Base-by-base conservation (phyloP, 2,888 invertebrate genomes). In the Cenopis cana region DNA sequence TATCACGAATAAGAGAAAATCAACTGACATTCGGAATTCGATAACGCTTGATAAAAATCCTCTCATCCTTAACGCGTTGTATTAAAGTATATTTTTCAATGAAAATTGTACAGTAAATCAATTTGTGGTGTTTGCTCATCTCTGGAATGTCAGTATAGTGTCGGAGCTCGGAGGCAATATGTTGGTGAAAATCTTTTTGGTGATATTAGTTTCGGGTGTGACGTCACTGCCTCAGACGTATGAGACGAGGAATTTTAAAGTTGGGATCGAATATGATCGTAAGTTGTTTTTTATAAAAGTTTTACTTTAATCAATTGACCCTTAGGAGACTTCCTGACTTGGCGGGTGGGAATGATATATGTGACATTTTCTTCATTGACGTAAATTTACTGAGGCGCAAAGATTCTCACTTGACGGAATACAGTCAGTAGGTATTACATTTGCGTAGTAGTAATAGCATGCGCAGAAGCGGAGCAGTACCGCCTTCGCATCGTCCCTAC, bases 251-350 rank as follows among this genome's bases (percentile, higher is more conserved):
- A 82, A 82, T 8, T 93, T 89, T 74, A 87, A 86, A 79, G 82
- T 91, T 69, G 93, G 93, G 33, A 88, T 92, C 67, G 90, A 93
- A 82, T 93, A 93, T 82, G 90, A 89, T 3, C 80, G 93, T 93
- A 78, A 78, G 89, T 88, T 52, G 8, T 36, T 12, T 11, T 24
- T 14, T 29, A 46, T 5, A 12, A 6, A 9, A 10, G 4, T n/a
- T n/a, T n/a, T n/a, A n/a, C n/a, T n/a, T n/a, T n/a, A n/a, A n/a
- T n/a, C n/a, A n/a, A n/a, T n/a, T n/a, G n/a, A n/a, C n/a, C n/a
- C n/a, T n/a, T n/a, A n/a, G n/a, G n/a, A n/a, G n/a, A n/a, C n/a
- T n/a, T n/a, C n/a, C n/a, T n/a, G n/a, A n/a, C n/a, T n/a, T n/a
- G n/a, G n/a, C n/a, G n/a, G n/a, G n/a, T n/a, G n/a, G n/a, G n/a